Base-by-base conservation (phyloP, 2,113 vertebrate genomes). In the Microtus oregoni region DNA sequence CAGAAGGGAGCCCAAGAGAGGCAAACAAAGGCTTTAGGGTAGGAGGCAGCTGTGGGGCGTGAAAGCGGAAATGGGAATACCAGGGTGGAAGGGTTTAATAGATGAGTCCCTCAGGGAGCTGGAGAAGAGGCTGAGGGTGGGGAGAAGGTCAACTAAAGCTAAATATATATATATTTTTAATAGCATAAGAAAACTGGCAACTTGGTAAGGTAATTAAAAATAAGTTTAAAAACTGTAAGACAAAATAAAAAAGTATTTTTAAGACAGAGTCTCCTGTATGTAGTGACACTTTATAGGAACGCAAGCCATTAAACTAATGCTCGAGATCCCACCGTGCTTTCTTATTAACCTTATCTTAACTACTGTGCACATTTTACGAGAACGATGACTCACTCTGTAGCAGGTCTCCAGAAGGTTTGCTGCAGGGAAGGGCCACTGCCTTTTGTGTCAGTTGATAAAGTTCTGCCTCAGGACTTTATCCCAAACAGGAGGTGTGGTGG, bases 361-460 rank as follows among this genome's bases (percentile, higher is more conserved):
- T 50, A 41, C 32, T 82, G 70, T 79, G 35, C n/a, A 87, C 50
- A 30, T 88, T 70, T 65, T 32, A 68, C 41, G 47, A 89, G 52
- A 41, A 86, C 6, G 75, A 70, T 30, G 7, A 7, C 47, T 44
- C 32, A 44, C 3, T 83, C 61, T 28, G 32, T 24, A 77, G 63
- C 72, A 78, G 28, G 32, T 79, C 94, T 95, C 44, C 19, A 94
- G 55, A 93, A 79, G 0, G 15, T 92, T 78, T 94, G 47, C 87
- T 65, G 22, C 77, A 85, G 35, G 58, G 79, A 75, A 78, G 47
- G 47, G 47, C 87, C 20, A 28, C 24, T 52, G 44, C 11, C 9
- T 82, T 96, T 44, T 65, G 55, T 52, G 12, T 9, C 78, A 68
- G 19, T 41, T 41, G 41, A 76, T 44, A 73, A 86, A 47, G 30